These are phyloP conservation scores for Clarias pachynema DNA, from an alignment of 2,797 vertebrate genomes.

Conservation along the genomic window DNA sequence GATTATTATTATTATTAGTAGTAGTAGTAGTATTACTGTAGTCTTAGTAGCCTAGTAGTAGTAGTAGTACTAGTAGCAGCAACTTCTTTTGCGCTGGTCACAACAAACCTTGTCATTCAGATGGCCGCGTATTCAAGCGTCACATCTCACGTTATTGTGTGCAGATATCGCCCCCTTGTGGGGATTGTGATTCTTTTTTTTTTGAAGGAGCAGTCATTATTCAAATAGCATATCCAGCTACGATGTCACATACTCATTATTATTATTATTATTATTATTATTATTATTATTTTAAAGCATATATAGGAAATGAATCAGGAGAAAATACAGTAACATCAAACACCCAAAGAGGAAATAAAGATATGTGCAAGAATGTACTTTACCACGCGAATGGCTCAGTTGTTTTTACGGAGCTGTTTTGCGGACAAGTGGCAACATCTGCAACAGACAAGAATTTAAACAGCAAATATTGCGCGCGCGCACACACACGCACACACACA, in stretches of 20 bases:
- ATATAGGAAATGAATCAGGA: neutral
- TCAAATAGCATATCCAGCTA: neutral
- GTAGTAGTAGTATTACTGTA: neutral
- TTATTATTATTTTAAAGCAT: too few species aligned
- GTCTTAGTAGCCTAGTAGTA: neutral
- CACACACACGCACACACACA: too few species aligned
- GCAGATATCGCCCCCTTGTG: constrained; percentile 76
- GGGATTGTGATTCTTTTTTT: constrained; percentile 27
- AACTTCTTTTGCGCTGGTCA: neutral
- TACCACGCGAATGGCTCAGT: neutral
- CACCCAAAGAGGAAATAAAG: neutral
- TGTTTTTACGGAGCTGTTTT: neutral
- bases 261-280: too few species aligned
- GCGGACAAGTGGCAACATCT: neutral
- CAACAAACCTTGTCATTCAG: neutral
- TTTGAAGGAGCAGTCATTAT: neutral
- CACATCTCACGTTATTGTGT: constrained; percentile 23
- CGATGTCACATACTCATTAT: neutral
- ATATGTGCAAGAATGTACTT: neutral
- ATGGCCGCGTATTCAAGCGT: neutral
- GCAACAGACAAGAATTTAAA: neutral
- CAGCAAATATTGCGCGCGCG: neutral
- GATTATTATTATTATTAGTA: neutral
- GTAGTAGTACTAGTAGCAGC: neutral
- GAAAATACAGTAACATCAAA: neutral